Conservation (phyloP, 92 coral and sea anemone genomes). For the Parazoanthus swiftii region DNA sequence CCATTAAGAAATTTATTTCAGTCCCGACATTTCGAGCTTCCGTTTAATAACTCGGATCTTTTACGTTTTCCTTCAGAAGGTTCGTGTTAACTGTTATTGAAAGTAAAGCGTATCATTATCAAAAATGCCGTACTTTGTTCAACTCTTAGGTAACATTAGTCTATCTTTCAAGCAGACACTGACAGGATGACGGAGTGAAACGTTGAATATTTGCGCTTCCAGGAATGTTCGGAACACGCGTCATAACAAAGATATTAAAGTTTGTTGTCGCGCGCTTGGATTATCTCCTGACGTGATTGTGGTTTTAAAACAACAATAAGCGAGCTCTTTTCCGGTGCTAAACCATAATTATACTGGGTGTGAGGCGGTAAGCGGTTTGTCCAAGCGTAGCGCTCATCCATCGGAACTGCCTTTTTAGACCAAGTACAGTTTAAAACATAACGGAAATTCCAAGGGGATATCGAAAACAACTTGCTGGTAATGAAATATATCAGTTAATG, state of each 20-base stretch:
- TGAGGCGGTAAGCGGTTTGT: background rate
- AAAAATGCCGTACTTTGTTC: background rate
- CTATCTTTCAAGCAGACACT: background rate
- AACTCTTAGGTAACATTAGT: background rate
- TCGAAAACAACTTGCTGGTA: constrained; percentile 4
- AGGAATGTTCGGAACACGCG: constrained; percentile 17
- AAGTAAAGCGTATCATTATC: no score
- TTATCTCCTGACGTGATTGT: constrained; percentile 30
- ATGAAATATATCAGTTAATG: background rate
- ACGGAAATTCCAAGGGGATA: constrained; percentile 40
- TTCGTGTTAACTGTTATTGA: no score
- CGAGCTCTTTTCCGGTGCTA: constrained; percentile 19
- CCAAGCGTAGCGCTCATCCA: background rate
- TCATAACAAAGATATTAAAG: background rate
- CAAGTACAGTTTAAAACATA: constrained; percentile 38
- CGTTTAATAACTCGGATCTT: no score
- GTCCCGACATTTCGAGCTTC: no score
- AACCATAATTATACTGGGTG: constrained; percentile 14
- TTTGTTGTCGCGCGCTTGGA: background rate
- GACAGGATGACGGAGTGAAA: background rate
- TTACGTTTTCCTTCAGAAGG: no score
- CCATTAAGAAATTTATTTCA: no score
- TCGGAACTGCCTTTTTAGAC: constrained; percentile 33
- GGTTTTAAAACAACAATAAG: constrained; percentile 31
- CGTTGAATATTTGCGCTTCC: background rate